Conservation (phyloP, 2,113 vertebrate species). For the Apodemus sylvaticus region DNA sequence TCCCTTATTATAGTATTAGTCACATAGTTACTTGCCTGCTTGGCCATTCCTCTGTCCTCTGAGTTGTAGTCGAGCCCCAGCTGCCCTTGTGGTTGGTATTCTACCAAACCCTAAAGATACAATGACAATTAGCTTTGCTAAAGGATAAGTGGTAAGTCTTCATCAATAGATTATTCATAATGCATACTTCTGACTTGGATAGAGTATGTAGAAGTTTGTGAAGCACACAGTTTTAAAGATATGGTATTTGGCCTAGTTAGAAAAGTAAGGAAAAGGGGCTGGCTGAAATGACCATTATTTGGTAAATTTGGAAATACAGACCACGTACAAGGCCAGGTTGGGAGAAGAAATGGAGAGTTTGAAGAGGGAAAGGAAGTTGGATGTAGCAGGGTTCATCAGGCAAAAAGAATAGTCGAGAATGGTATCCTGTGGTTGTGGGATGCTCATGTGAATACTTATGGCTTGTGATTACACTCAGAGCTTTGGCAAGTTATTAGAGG, state of each 20-base stretch:
- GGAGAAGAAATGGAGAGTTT: background rate
- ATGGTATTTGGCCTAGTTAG: background rate
- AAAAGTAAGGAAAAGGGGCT: background rate
- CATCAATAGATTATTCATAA: background rate
- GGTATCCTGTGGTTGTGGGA: background rate
- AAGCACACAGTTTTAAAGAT: background rate
- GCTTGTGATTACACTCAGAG: background rate
- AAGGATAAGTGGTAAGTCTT: background rate
- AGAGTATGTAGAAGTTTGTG: background rate
- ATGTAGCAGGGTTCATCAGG: too few species aligned
- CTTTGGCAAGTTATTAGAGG: background rate
- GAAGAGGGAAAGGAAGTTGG: background rate
- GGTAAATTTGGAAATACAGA: background rate
- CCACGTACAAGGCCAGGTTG: rapidly evolving
- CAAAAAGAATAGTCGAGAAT: background rate
- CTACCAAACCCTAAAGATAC: background rate
- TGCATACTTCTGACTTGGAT: background rate
- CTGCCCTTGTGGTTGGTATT: background rate
- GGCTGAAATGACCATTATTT: background rate
- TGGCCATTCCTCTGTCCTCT: background rate
- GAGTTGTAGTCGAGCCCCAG: background rate
- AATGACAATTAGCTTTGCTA: background rate
- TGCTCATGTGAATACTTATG: too few species aligned
- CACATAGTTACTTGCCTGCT: background rate
- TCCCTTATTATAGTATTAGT: background rate